Evolutionary conservation across 92 coral and sea anemone genomes (phyloP), one percentile per base, ranked within the genome.

Genomic region (Porites rus): DNA sequence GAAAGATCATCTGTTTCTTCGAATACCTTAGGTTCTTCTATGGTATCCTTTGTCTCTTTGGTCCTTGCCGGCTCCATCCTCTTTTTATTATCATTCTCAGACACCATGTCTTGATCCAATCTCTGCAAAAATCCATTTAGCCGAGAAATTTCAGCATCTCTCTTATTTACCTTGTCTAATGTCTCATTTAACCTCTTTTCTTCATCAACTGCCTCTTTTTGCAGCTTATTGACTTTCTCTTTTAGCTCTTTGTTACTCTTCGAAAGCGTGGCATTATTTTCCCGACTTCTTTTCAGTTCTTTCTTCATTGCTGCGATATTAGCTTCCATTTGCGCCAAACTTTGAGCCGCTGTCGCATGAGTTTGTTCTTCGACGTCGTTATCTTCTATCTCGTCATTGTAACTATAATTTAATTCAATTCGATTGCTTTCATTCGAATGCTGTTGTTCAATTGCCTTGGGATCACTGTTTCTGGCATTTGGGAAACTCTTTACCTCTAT

Each of bases 311-410:
- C 78, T 4, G 11, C 54, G 62, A 74, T 52, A 52, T 53, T 58
- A 7, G 64, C 65, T 18, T 52, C 28, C 78, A 74, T 74, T 74
- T 74, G 78, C 10, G 52, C 38, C 6, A 74, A 20, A 51, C 64
- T 74, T 25, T 72, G 62, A 72, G 61, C 19, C 77, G 19, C 18
- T 2, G 38, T 22, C 60, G 51, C 31, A 10, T 24, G 18, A 28
- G 8, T 10, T 14, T 52, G 14, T 53, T 74, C 64, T 74, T 58
- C 52, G 53, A 58, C 78, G 17, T 10, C 31, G 10, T 74, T 21
- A 74, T 10, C 78, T 58, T 51, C 16, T n/a, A 20, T 21, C n/a
- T 4, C 63, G 2, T 73, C 61, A 73, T 10, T n/a, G 17, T 73
- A n/a, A 50, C 24, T 31, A n/a, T 10, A 10, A 17, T n/a, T n/a